These are phyloP conservation scores for Junonia oenone DNA, from an alignment of 2,888 invertebrate genomes.

Conservation along the genomic window DNA sequence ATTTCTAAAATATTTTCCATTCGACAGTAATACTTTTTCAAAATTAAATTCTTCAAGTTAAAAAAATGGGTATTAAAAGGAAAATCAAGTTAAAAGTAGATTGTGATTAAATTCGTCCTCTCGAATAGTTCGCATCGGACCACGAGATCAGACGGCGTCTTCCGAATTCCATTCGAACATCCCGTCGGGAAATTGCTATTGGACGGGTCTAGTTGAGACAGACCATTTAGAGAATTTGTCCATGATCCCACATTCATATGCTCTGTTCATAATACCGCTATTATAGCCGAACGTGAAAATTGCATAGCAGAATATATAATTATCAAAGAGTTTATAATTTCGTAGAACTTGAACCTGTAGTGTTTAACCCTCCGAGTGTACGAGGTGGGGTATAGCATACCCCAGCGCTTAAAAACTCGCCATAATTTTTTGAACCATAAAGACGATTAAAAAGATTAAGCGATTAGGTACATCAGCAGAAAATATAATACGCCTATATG, in stretches of 20 bases:
- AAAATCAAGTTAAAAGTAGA: not conserved
- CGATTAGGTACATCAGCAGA: too few relatives aligned
- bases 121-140: conserved; percentile 23
- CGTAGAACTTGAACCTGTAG: too few relatives aligned
- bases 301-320: not conserved
- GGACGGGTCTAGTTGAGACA: conserved; percentile 35
- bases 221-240: conserved; percentile 36
- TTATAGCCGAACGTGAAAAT: not conserved
- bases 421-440: too few relatives aligned
- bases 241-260: not conserved
- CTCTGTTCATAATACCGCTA: not conserved
- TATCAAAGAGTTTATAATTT: too few relatives aligned
- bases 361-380: too few relatives aligned
- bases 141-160: conserved; percentile 32
- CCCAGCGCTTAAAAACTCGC: too few relatives aligned
- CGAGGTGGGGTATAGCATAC: too few relatives aligned
- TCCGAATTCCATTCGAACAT: conserved; percentile 47
- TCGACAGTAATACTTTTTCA: not conserved
- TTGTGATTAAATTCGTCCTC: conserved; percentile 7
- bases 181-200: conserved; percentile 50
- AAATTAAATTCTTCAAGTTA: not conserved
- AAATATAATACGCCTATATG: too few relatives aligned
- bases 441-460: too few relatives aligned
- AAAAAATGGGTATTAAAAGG: not conserved
- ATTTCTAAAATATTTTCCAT: not conserved